phyloP scores from a whole-genome alignment of 1,140 invertebrate species.

The Heterodera schachtii region DNA sequence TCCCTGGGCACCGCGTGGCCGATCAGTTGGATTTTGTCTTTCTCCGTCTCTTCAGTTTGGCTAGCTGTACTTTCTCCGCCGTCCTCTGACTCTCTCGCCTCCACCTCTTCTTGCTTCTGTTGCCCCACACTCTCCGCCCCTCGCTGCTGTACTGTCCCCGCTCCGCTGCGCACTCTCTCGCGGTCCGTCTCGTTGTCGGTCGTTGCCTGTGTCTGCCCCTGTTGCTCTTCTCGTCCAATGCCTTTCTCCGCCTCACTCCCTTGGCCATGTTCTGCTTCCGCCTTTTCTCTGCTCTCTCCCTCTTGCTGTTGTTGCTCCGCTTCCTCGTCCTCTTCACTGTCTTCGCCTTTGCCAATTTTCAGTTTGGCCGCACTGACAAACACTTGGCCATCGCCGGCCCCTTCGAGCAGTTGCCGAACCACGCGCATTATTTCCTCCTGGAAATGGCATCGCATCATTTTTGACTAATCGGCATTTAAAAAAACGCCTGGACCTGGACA shows the following conservation, averaged over 20 bases:
- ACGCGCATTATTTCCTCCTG: slow-evolving; percentile 1
- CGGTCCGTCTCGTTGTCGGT: background rate
- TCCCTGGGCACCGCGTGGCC: background rate
- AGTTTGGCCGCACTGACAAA: slow-evolving; percentile 4
- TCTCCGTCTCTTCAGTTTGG: no score
- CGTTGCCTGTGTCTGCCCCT: no score
- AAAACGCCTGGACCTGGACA: no score
- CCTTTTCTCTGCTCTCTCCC: background rate
- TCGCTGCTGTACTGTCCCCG: background rate
- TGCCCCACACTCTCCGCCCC: background rate
- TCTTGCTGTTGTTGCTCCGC: no score
- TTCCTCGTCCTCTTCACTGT: background rate
- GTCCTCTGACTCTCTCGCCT: background rate
- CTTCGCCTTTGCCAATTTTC: background rate
- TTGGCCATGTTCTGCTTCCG: background rate
- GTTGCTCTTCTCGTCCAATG: no score
- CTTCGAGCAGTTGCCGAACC: background rate
- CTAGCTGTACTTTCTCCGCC: no score
- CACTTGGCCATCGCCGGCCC: slow-evolving; percentile 1
- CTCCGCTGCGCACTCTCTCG: background rate
- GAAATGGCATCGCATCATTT: no score
- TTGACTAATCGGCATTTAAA: no score
- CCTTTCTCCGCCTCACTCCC: background rate
- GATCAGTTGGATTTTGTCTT: no score
- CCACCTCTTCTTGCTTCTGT: background rate